phyloP scores from a whole-genome alignment of 2,797 vertebrate genomes.

The Leuciscus waleckii region DNA sequence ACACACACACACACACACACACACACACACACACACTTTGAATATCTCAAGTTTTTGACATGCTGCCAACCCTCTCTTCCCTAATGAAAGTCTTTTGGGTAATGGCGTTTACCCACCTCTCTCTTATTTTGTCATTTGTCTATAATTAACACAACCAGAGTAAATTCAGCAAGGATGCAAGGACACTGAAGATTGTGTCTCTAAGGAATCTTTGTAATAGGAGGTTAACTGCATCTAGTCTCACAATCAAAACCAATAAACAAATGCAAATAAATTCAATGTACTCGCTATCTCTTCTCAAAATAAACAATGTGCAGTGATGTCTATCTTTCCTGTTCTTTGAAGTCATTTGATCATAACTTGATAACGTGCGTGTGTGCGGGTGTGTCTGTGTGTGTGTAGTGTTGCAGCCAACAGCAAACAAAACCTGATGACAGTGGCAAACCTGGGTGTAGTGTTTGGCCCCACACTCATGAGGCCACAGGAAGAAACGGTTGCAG shows the following conservation, averaged over 20 bases:
- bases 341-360: slow-evolving; percentile 12
- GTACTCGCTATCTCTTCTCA: neutral
- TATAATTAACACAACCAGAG: neutral
- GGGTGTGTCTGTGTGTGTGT: neutral
- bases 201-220: neutral
- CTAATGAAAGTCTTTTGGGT: slow-evolving; percentile 4
- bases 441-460: slow-evolving; percentile 97
- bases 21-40: neutral
- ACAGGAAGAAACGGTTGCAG: slow-evolving; percentile 95
- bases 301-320: neutral
- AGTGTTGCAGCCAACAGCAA: slow-evolving; percentile 81
- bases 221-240: neutral
- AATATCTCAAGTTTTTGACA: neutral
- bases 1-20: neutral
- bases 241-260: neutral
- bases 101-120: neutral
- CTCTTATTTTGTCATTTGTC: neutral
- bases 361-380: neutral
- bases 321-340: neutral
- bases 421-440: slow-evolving; percentile 95
- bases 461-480: slow-evolving; percentile 98
- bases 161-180: neutral
- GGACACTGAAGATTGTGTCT: neutral
- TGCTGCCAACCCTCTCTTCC: neutral
- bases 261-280: neutral